Base-by-base conservation (phyloP, 2,797 vertebrate genomes). In the Macroramphosus scolopax region DNA sequence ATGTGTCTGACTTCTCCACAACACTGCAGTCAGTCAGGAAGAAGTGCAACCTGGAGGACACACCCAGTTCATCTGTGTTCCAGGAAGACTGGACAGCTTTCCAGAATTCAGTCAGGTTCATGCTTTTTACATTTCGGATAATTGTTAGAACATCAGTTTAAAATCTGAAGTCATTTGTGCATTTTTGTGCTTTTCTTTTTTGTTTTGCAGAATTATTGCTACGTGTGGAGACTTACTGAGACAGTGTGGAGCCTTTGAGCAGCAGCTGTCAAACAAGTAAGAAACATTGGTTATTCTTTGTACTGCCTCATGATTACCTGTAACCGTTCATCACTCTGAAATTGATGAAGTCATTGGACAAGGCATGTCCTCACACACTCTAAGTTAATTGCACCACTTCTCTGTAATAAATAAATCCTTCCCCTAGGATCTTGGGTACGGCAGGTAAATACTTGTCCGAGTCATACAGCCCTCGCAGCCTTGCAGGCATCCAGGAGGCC, bases 71-170 rank as follows among this genome's bases (percentile, higher is more conserved):
- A 9, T 84, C 90, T 2, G 81, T 77, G n/a, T 99, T 98, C 77
- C 94, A 93, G 46, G 97, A 98, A 72, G 96, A 99, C 73, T 99
- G 96, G 97, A 92, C 94, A 0, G 92, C 96, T 5, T 99, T 98
- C 75, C 96, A 99, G 68, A 96, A 91, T 79, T 94, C 92, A 7
- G 73, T 98, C 66, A 90, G 97, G 96, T 98, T 69, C 80, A 17
- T 51, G 13, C 10, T 16, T 11, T 48, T 25, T 24, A 1, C 3
- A 6, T 18, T 48, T 2, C 8, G 4, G 32, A 9, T 31, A 3
- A n/a, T n/a, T n/a, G 10, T 38, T 20, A 20, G 11, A 26, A 17
- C 11, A 13, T n/a, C 25, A 9, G 6, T 13, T 38, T 38, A 9
- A n/a, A n/a, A n/a, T n/a, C n/a, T n/a, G n/a, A n/a, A n/a, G n/a